Evolutionary conservation across 1,140 invertebrate species (phyloP).

Genomic region (Alviniconcha marisindica): DNA sequence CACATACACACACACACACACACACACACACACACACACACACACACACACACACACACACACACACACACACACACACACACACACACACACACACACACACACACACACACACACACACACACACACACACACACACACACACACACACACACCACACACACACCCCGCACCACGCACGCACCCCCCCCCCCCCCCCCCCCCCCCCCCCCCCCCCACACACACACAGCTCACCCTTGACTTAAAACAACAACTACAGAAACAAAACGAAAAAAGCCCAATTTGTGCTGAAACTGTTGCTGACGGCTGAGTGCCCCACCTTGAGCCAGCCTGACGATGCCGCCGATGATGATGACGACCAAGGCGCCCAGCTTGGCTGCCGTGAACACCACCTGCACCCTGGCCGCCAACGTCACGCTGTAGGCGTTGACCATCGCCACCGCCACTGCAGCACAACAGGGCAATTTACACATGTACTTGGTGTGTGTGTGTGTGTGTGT

Average conservation of each 20-base stretch:
- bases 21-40: too few species aligned
- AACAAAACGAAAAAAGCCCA: too few species aligned
- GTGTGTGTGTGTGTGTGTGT: too few species aligned
- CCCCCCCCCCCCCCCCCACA: too few species aligned
- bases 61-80: neutral
- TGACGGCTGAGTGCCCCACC: too few species aligned
- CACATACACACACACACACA: too few species aligned
- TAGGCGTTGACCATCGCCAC: neutral
- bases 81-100: slow-evolving; percentile 4
- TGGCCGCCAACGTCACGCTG: slow-evolving; percentile 80
- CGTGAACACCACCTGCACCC: slow-evolving; percentile 93
- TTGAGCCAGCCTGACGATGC: slow-evolving; percentile 77
- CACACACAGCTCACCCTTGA: too few species aligned
- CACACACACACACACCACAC: neutral
- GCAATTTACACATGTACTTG: too few species aligned
- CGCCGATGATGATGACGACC: slow-evolving; percentile 87
- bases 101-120: neutral
- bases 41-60: too few species aligned
- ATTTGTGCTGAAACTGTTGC: too few species aligned
- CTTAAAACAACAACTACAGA: too few species aligned
- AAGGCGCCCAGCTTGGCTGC: slow-evolving; percentile 91
- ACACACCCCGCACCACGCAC: neutral
- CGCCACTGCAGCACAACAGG: neutral
- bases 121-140: neutral
- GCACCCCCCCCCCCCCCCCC: too few species aligned